Base-by-base conservation (phyloP, 2,888 invertebrate species). In the Drosophila tripunctata region DNA sequence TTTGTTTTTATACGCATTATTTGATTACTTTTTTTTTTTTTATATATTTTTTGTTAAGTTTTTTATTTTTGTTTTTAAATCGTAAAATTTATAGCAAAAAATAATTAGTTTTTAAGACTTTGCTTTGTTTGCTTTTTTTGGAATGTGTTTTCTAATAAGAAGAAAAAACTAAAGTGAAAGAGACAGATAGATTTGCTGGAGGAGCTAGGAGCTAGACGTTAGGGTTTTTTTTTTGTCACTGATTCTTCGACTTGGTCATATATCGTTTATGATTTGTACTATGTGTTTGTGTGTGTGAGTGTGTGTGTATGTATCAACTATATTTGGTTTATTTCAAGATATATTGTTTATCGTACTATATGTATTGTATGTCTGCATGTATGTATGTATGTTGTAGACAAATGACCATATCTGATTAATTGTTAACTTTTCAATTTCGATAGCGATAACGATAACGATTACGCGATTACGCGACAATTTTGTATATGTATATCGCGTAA, bases 71-170 rank as follows among this genome's bases (percentile, higher is more conserved):
- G 61, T 71, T 10, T 73, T 55, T 66, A 66, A 64, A 17, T 60
- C 50, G 62, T 48, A 14, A 44, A 45, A 24, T 62, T 31, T 44
- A 31, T 52, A 31, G 55, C 43, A 38, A 41, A 51, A 79, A 67
- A 79, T 74, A 72, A 62, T 74, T 74, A 61, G 61, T 68, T 72
- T 70, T 71, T 78, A 87, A 83, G 88, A 83, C 86, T 86, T 87
- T 83, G 80, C 83, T 65, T 88, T 88, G 88, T 88, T n/a, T 87
- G 67, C 88, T 65, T 88, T 65, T 88, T 83, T 86, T 84, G 83
- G 83, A 84, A 84, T 84, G 83, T 84, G 88, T 83, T 88, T 76
- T 82, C 76, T 73, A 84, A 84, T 74, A 73, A 60, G 63, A 61
- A 54, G 10, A 27, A 27, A 27, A 76, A 64, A 57, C 68, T 74